phyloP scores from a whole-genome alignment of 2,888 invertebrate genomes.

The Microdon myrmicae region DNA sequence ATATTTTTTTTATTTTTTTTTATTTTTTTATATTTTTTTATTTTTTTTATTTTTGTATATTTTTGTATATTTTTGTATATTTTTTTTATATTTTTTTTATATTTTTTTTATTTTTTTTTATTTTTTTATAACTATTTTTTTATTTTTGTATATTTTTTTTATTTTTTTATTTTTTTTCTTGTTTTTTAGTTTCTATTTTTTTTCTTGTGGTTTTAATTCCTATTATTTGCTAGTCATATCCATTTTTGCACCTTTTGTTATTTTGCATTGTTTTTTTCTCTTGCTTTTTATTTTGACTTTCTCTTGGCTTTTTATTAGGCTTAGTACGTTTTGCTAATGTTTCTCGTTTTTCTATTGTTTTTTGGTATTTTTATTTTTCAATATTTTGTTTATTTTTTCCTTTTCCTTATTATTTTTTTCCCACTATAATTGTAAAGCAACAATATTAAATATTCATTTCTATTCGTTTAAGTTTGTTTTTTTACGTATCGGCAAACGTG shows the following conservation, averaged over 20 bases:
- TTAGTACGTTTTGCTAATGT: no score
- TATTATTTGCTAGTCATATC: neutral
- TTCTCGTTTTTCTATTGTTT: slow-evolving; percentile 25
- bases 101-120: slow-evolving; percentile 37
- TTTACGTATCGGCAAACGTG: slow-evolving; percentile 23
- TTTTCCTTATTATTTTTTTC: slow-evolving; percentile 9
- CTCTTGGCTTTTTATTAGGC: neutral
- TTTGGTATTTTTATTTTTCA: slow-evolving; percentile 7
- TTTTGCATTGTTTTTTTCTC: neutral
- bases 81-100: slow-evolving; percentile 51
- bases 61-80: slow-evolving; percentile 41
- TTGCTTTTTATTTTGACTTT: neutral
- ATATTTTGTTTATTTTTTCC: slow-evolving; percentile 7
- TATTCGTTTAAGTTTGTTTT: slow-evolving; percentile 5
- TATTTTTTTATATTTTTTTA: slow-evolving; percentile 49
- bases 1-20: no score
- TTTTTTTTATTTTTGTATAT: slow-evolving; percentile 53
- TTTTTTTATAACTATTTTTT: slow-evolving; percentile 42
- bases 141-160: slow-evolving; percentile 23
- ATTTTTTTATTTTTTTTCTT: slow-evolving; percentile 34
- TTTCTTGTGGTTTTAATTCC: slow-evolving; percentile 43
- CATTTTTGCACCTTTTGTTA: neutral
- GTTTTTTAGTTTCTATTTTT: slow-evolving; percentile 42
- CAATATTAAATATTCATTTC: no score
- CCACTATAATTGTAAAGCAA: neutral